Evolutionary conservation across 2,797 vertebrate genomes (phyloP).

Genomic region (Rhyacichthys aspro): DNA sequence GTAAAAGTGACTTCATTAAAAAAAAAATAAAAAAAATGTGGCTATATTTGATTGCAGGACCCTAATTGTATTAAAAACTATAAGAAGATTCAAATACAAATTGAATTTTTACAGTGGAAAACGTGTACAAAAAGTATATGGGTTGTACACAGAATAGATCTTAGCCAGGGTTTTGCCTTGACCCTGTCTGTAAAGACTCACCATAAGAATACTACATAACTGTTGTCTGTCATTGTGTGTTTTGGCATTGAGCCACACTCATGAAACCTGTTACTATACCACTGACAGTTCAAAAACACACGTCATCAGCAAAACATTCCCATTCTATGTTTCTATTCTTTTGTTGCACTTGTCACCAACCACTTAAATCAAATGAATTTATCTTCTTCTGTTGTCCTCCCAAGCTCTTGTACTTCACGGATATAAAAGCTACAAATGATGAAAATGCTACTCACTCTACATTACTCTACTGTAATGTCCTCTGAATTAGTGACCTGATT

Average conservation of each 20-base stretch:
- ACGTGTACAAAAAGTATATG: too few species aligned
- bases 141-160: too few species aligned
- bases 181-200: not conserved
- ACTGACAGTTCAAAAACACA: conserved; percentile 60
- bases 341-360: conserved; percentile 33
- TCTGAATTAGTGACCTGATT: conserved; percentile 13
- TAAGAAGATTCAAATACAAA: too few species aligned
- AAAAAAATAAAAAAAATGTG: too few species aligned
- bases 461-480: conserved; percentile 13
- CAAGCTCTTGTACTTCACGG: conserved; percentile 19
- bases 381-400: conserved; percentile 25
- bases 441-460: conserved; percentile 32
- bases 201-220: not conserved
- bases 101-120: too few species aligned
- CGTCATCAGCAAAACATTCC: conserved; percentile 47
- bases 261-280: conserved; percentile 51
- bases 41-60: too few species aligned
- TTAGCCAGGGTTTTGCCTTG: not conserved
- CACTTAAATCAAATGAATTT: conserved; percentile 51
- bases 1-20: too few species aligned
- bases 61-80: too few species aligned
- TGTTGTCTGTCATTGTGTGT: conserved; percentile 13
- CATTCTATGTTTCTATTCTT: conserved; percentile 27
- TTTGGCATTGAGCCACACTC: conserved; percentile 48
- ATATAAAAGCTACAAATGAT: conserved; percentile 39